These are phyloP conservation scores for Ivindomyrus marchei DNA, from an alignment of 2,113 vertebrate species.

Conservation along the genomic window DNA sequence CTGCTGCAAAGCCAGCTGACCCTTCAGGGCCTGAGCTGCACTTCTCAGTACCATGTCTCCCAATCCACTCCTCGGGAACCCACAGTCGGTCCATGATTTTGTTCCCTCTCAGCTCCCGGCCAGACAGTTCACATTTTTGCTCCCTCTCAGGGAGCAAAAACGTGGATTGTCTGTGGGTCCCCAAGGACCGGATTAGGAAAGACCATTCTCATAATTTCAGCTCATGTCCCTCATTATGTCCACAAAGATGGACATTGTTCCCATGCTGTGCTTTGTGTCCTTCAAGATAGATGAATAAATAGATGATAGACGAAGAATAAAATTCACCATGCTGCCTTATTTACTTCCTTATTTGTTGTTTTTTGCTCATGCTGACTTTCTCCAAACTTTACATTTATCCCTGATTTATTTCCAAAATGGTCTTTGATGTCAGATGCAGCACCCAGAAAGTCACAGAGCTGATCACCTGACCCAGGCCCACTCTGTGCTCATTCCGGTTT, in stretches of 20 bases:
- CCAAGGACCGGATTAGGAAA: not conserved
- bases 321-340: not conserved
- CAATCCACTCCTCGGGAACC: not conserved
- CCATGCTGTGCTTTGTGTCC: slow-evolving; percentile 32
- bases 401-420: slow-evolving; percentile 50
- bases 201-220: slow-evolving; percentile 38
- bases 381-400: slow-evolving; percentile 45
- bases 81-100: not conserved
- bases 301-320: not conserved
- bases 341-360: not conserved
- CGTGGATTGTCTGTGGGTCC: not conserved
- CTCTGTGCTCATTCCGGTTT: slow-evolving; percentile 38
- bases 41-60: not conserved
- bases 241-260: slow-evolving; percentile 40
- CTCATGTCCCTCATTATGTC: slow-evolving; percentile 53
- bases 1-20: slow-evolving; percentile 47
- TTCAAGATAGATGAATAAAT: slow-evolving; percentile 19
- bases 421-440: slow-evolving; percentile 53
- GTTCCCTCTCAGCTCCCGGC: not conserved
- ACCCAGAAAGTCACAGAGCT: slow-evolving; percentile 27
- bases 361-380: slow-evolving; percentile 35
- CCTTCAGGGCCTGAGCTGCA: slow-evolving; percentile 42
- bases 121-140: not conserved
- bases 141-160: not conserved
- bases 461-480: not conserved